Percentiles rank a stretch among this genome's conserved stretches.
Conservation (phyloP, 1,140 invertebrate genomes). For the Pseudomyrmex pallidus region DNA sequence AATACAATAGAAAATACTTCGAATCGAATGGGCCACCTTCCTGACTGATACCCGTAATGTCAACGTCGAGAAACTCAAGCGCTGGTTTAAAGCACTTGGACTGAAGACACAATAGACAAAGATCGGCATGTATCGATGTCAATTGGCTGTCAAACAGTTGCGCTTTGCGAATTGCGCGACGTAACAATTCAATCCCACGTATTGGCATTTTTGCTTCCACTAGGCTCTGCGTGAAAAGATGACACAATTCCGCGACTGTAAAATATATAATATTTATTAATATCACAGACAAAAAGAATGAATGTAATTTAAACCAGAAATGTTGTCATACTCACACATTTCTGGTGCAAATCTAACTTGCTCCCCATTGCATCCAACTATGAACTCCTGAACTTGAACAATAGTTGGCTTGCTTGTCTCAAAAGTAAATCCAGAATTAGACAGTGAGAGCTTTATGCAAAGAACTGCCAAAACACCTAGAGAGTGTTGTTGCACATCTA, state of each 20-base stretch:
- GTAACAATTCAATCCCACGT: slow-evolving; percentile 93
- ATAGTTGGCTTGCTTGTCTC: slow-evolving; percentile 86
- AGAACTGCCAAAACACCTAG: slow-evolving; percentile 94
- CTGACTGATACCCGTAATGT: slow-evolving; percentile 95
- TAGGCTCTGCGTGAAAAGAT: slow-evolving; percentile 91
- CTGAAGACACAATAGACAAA: slow-evolving; percentile 96
- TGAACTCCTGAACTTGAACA: slow-evolving; percentile 92
- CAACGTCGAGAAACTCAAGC: slow-evolving; percentile 94
- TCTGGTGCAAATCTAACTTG: slow-evolving; percentile 94
- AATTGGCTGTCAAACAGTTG: slow-evolving; percentile 94
- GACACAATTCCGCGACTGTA: slow-evolving; percentile 95
- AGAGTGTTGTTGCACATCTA: slow-evolving; percentile 95
- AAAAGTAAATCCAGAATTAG: slow-evolving; percentile 79
- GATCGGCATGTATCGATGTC: slow-evolving; percentile 96
- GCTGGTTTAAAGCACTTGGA: slow-evolving; percentile 97
- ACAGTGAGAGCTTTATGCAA: slow-evolving; percentile 89
- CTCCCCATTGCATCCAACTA: slow-evolving; percentile 93
- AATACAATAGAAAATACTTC: slow-evolving; percentile 97
- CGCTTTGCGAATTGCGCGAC: slow-evolving; percentile 95
- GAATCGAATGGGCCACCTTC: slow-evolving; percentile 94
- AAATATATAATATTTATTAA: slow-evolving; percentile 35
- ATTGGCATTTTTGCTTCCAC: slow-evolving; percentile 92
- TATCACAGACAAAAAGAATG: background rate
- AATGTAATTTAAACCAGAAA: background rate
- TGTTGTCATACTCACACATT: slow-evolving; percentile 89